Conservation (phyloP, 2,113 vertebrate genomes). For the Ursus arctos region DNA sequence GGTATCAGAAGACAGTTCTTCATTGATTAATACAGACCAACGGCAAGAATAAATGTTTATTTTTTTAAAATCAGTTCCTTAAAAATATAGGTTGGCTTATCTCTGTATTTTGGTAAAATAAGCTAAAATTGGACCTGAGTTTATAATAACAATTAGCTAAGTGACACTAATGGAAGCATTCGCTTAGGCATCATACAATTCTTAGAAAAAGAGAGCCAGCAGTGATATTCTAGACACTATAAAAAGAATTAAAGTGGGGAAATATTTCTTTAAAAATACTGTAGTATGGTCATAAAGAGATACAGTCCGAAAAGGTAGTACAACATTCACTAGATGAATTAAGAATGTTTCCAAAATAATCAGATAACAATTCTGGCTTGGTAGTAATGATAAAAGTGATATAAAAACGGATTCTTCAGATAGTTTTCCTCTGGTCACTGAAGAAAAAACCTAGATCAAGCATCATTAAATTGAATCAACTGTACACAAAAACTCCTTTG, state of each 20-base stretch:
- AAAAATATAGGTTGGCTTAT: not conserved
- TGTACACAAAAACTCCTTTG: conserved; percentile 8
- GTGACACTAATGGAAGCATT: not conserved
- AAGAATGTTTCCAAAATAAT: conserved; percentile 40
- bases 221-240: not conserved
- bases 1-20: not conserved
- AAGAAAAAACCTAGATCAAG: conserved; percentile 23
- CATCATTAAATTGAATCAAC: conserved; percentile 43
- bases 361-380: not conserved
- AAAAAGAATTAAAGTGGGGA: not conserved
- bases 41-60: conserved; percentile 8
- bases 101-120: conserved; percentile 31
- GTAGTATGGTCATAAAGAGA: not conserved
- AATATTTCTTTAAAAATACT: conserved; percentile 38
- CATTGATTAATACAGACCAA: not conserved
- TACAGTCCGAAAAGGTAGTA: not conserved
- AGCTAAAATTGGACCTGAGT: conserved; percentile 31
- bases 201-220: not conserved
- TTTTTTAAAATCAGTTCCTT: not conserved
- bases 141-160: conserved; percentile 50
- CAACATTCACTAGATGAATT: not conserved
- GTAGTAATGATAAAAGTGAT: not conserved
- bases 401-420: conserved; percentile 16
- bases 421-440: not conserved
- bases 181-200: not conserved